phyloP scores from a whole-genome alignment of 1,140 invertebrate species.

The Pygmarrhopalites habei region DNA sequence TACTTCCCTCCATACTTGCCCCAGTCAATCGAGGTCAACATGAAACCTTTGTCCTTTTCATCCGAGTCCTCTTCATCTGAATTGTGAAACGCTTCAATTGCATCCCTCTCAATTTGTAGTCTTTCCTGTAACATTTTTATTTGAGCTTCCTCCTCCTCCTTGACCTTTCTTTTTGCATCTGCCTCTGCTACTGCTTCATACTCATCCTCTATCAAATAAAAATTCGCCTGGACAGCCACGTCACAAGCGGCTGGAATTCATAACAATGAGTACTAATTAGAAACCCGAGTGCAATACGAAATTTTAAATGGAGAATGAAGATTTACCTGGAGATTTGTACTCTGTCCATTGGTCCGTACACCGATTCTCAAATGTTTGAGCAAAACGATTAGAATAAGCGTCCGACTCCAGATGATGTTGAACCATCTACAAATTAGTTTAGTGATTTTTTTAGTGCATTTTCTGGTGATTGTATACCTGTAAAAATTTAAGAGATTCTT shows the following conservation, averaged over 20 bases:
- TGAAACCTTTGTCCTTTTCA: constrained; percentile 9
- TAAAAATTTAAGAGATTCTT: neutral
- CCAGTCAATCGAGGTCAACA: constrained; percentile 12
- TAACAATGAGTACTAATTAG: too few species aligned
- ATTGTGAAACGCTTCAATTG: constrained; percentile 10
- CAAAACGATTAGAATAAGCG: constrained; percentile 17
- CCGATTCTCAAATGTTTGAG: constrained; percentile 24
- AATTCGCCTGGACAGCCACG: constrained; percentile 17
- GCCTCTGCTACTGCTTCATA: constrained; percentile 17
- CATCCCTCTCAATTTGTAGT: constrained; percentile 10
- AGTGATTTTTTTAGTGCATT: neutral
- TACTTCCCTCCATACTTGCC: constrained; percentile 16
- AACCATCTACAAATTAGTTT: constrained; percentile 19
- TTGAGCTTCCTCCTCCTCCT: constrained; percentile 22
- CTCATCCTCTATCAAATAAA: constrained; percentile 28
- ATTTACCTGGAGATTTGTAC: constrained; percentile 22
- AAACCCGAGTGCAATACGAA: too few species aligned
- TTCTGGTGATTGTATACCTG: neutral
- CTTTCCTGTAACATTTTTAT: constrained; percentile 9
- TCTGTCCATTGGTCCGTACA: constrained; percentile 17
- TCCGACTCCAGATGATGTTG: constrained; percentile 24
- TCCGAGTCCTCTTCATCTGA: constrained; percentile 23
- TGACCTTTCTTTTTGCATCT: constrained; percentile 10
- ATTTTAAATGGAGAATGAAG: too few species aligned
- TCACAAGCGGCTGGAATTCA: constrained; percentile 16